Evolutionary conservation across 2,797 vertebrate genomes (phyloP).

Genomic region (Cossypha caffra): DNA sequence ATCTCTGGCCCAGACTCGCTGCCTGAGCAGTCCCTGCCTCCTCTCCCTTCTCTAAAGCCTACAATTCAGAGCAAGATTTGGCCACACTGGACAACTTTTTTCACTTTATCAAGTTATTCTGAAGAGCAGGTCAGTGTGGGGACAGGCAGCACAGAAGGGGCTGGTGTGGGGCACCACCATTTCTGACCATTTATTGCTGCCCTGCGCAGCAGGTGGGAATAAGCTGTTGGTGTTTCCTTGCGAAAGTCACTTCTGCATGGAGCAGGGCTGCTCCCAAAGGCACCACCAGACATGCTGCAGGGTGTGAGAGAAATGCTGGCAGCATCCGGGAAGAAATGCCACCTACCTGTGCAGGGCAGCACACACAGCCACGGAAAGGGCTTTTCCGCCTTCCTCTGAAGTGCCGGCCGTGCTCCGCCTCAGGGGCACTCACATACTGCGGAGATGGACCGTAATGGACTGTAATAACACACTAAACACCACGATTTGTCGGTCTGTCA

Average conservation of each 20-base stretch:
- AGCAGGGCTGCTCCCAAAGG: not conserved
- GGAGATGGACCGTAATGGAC: not conserved
- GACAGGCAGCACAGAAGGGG: not conserved
- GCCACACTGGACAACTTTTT: not conserved
- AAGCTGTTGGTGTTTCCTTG: not conserved
- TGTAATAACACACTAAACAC: not conserved
- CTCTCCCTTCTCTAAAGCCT: not conserved
- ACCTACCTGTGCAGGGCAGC: not conserved
- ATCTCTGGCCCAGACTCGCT: accelerated
- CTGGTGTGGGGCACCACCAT: accelerated
- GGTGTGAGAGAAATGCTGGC: not conserved
- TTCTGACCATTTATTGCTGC: too few relatives aligned
- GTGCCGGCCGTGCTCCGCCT: not conserved
- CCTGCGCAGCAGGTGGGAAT: accelerated
- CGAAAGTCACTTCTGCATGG: not conserved
- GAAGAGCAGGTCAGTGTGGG: not conserved
- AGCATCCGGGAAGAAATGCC: not conserved
- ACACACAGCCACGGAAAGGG: not conserved
- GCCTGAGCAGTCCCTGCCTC: not conserved
- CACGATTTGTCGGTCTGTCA: not conserved
- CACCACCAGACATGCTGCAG: not conserved
- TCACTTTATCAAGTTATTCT: not conserved
- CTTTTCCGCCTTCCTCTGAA: not conserved
- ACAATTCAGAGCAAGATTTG: accelerated
- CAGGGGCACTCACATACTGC: not conserved